phyloP scores from a whole-genome alignment of 2,888 invertebrate genomes.

The Emesis furor region DNA sequence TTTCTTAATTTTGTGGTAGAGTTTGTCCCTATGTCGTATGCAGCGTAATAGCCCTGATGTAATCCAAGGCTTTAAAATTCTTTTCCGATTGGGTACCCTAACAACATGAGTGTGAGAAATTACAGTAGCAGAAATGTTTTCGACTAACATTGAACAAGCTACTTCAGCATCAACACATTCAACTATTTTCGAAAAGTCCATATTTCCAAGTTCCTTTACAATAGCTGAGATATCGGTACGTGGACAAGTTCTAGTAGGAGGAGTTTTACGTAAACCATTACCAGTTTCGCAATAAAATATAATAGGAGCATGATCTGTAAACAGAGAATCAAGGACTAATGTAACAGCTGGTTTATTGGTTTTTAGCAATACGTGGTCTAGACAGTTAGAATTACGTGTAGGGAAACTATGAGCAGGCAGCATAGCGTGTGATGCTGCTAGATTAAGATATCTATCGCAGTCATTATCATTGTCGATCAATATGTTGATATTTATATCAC shows the following conservation, averaged over 20 bases:
- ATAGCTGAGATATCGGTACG: too few relatives aligned
- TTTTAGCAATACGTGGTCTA: not conserved
- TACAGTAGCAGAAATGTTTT: not conserved
- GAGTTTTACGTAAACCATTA: too few relatives aligned
- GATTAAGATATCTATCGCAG: not conserved
- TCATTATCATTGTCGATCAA: not conserved
- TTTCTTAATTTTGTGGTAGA: not conserved
- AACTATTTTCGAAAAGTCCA: not conserved
- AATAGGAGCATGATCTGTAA: too few relatives aligned
- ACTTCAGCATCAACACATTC: not conserved
- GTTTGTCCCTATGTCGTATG: constrained; percentile 1
- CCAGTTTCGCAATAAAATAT: too few relatives aligned
- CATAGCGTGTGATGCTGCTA: not conserved
- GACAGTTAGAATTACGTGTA: not conserved
- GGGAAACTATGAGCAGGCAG: too few relatives aligned
- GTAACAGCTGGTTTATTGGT: not conserved
- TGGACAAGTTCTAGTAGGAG: too few relatives aligned
- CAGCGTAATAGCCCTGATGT: constrained; percentile 2
- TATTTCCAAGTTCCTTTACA: not conserved
- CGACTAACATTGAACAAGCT: not conserved
- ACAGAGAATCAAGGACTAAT: too few relatives aligned
- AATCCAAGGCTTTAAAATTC: not conserved
- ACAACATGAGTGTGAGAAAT: not conserved
- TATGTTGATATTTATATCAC: not conserved
- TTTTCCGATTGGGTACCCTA: not conserved